Evolutionary conservation across 1,140 invertebrate species (phyloP), one percentile per base, ranked within the genome.

Genomic region (Orius insidiosus): DNA sequence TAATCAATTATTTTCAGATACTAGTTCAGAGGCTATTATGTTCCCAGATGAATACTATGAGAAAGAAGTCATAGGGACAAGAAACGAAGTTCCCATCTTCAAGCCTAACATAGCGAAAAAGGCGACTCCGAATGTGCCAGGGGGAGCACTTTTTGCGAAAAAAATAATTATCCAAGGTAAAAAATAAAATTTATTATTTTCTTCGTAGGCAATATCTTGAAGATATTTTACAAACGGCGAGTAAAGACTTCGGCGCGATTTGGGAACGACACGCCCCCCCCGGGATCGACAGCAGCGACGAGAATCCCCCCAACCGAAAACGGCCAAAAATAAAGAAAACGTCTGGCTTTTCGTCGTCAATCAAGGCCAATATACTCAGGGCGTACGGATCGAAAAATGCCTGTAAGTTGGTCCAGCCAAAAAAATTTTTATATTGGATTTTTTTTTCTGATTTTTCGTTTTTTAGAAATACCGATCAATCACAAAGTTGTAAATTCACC

Each of bases 311-410:
- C 69, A 55, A 45, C 68, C 69, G 1, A 62, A 63, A 54, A 54
- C 57, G 5, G 69, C 63, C 0, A 50, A 61, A 48, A 70, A 60
- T 39, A 61, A 63, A 44, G 56, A 64, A 3, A 60, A 63, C 3
- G 63, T 72, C 39, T 73, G 69, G 69, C 62, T 70, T 30, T 71
- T 61, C 32, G 61, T 76, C 14, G 63, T 72, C 4, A 75, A 76
- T 56, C 64, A 68, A 37, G 61, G 62, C 24, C 62, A 68, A 15
- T 72, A 68, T 39, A 56, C 58, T 0, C 73, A 75, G 52, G 65
- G 67, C 2, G 62, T 75, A 15, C 59, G 63, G 31, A 59, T 73
- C 0, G 71, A 75, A 58, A 62, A 59, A 15, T 75, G 73, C 56
- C 44, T 53, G 71, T 72, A 59, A 64, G n/a, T n/a, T n/a, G n/a